Percentiles rank a stretch among this genome's conserved stretches.
Evolutionary conservation across 2,113 vertebrate genomes (phyloP).

Genomic region (Phrynosoma platyrhinos): DNA sequence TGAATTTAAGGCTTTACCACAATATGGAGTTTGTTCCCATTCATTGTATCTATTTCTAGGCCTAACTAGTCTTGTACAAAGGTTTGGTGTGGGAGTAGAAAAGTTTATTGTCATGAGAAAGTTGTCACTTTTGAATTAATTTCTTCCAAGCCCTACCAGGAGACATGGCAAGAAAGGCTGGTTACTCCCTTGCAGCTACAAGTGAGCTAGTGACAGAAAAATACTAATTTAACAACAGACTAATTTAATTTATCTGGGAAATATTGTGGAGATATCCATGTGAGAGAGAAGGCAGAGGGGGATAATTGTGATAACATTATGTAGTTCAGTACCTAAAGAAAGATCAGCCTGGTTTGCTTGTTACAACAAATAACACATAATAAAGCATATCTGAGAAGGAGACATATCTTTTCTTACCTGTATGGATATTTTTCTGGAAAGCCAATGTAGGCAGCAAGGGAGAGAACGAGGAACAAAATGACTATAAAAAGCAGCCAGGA

Average conservation of each 20-base stretch:
- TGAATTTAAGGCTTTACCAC: too few species aligned
- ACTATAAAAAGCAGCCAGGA: conserved; percentile 24
- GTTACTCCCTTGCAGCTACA: neutral
- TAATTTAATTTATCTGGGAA: fast-evolving
- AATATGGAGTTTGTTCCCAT: neutral
- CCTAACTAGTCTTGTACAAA: neutral
- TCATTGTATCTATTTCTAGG: neutral
- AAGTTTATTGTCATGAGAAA: neutral
- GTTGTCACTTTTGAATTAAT: neutral
- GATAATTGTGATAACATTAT: neutral
- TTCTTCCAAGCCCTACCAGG: neutral
- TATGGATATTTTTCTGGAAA: neutral
- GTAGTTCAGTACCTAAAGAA: neutral
- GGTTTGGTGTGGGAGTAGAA: neutral
- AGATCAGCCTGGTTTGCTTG: neutral
- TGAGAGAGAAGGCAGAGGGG: neutral
- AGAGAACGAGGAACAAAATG: conserved; percentile 13
- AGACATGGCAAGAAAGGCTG: neutral
- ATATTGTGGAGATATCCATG: neutral
- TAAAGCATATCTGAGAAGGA: fast-evolving
- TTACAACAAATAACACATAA: neutral
- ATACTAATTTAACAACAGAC: neutral
- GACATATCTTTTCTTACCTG: conserved; percentile 60
- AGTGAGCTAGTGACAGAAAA: fast-evolving
- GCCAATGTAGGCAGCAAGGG: conserved; percentile 40